These are phyloP conservation scores for Molorchus minor DNA, from an alignment of 2,888 invertebrate genomes.

Conservation along the genomic window DNA sequence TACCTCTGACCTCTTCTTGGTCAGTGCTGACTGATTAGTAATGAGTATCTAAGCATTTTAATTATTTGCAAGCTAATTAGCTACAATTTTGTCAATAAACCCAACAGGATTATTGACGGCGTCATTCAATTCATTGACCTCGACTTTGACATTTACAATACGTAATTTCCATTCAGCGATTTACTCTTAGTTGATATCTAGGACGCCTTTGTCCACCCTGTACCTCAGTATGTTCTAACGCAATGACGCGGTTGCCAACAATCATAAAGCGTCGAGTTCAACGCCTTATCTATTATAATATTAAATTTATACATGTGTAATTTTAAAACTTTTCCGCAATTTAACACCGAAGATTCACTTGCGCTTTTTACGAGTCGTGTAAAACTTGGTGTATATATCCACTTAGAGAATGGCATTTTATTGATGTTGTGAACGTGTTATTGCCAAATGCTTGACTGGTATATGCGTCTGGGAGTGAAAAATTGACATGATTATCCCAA, in stretches of 20 bases:
- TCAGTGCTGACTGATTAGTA: too few relatives aligned
- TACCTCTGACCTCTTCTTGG: too few relatives aligned
- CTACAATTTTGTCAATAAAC: too few relatives aligned
- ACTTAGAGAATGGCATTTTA: conserved; percentile 16
- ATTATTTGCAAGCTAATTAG: too few relatives aligned
- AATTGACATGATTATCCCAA: too few relatives aligned
- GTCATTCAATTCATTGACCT: too few relatives aligned
- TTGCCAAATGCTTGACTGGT: too few relatives aligned
- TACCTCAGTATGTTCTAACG: conserved; percentile 32
- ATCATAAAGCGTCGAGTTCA: conserved; percentile 31
- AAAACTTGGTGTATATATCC: conserved; percentile 12
- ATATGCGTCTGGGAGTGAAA: too few relatives aligned
- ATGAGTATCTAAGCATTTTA: too few relatives aligned
- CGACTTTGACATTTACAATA: too few relatives aligned
- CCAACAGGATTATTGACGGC: too few relatives aligned
- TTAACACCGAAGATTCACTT: conserved; percentile 21
- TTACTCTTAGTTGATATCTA: conserved; percentile 24
- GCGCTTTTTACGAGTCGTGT: conserved; percentile 24
- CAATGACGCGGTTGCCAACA: conserved; percentile 27
- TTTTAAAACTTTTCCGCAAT: conserved; percentile 29
- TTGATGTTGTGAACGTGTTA: conserved; percentile 23
- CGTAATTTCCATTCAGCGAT: too few relatives aligned
- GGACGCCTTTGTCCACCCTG: conserved; percentile 27
- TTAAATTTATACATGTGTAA: conserved; percentile 37
- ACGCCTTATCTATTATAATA: conserved; percentile 46